A percentile compares a stretch with the other conserved stretches of the same genome.
Evolutionary conservation across 1,140 invertebrate genomes (phyloP).

Genomic region (Drosophila biarmipes): DNA sequence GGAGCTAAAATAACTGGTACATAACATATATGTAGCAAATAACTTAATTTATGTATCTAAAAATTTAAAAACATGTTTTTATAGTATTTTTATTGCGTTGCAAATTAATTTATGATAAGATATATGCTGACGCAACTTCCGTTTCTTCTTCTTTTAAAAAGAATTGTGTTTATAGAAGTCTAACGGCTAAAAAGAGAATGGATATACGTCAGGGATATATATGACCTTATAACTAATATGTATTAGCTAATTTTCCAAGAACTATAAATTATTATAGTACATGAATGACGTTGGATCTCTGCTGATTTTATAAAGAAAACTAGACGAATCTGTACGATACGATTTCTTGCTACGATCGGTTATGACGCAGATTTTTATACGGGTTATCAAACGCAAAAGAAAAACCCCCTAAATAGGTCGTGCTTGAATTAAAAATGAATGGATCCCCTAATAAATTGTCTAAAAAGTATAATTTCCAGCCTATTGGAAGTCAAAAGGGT

Average conservation of each 20-base stretch:
- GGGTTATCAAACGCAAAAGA: not conserved
- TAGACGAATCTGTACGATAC: not conserved
- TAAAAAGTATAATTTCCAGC: not conserved
- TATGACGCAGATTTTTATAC: slow-evolving; percentile 1
- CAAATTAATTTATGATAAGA: not conserved
- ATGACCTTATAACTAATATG: not conserved
- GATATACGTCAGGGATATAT: not conserved
- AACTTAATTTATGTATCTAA: not conserved
- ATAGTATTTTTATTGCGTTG: not conserved
- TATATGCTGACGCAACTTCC: not conserved
- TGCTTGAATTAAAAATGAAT: not conserved
- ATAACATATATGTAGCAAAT: too few relatives aligned
- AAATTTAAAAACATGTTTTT: not conserved
- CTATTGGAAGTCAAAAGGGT: not conserved
- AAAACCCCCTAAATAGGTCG: not conserved
- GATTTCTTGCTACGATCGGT: not conserved
- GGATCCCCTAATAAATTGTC: not conserved
- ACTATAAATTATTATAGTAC: not conserved
- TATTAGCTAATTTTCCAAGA: not conserved
- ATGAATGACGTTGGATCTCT: not conserved
- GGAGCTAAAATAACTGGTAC: too few relatives aligned
- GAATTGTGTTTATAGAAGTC: not conserved
- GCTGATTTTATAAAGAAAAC: not conserved
- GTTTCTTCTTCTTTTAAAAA: not conserved
- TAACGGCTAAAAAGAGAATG: not conserved